phyloP scores from a whole-genome alignment of 2,888 invertebrate species.

The Machimus atricapillus region DNA sequence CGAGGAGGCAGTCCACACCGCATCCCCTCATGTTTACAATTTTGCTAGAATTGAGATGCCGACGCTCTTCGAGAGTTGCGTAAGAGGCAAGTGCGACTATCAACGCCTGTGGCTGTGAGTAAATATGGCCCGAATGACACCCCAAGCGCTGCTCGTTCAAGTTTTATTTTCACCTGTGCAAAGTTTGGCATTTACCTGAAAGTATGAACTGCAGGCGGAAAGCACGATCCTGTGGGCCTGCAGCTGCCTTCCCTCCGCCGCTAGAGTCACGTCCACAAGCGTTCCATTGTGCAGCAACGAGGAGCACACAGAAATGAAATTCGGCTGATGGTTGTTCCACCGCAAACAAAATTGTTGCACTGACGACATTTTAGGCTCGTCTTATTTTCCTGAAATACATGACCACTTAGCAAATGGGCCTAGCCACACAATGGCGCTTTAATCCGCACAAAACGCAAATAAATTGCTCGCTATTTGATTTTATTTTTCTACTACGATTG shows the following conservation, averaged over 20 bases:
- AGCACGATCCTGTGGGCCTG: conserved; percentile 90
- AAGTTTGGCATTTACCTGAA: conserved; percentile 72
- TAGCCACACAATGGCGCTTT: neutral
- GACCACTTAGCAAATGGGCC: neutral
- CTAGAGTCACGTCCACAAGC: conserved; percentile 87
- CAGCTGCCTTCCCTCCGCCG: conserved; percentile 87
- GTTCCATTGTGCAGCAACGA: conserved; percentile 82
- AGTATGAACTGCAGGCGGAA: conserved; percentile 92
- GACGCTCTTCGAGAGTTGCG: neutral
- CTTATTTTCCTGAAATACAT: conserved; percentile 22
- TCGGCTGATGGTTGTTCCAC: conserved; percentile 95
- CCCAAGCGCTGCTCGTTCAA: neutral
- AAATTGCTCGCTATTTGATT: neutral
- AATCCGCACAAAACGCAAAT: neutral
- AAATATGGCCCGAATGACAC: neutral
- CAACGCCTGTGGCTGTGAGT: neutral
- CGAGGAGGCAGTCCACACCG: neutral
- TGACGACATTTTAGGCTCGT: conserved; percentile 68
- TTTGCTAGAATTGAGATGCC: neutral
- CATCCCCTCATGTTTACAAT: neutral
- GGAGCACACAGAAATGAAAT: conserved; percentile 89
- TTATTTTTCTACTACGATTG: neutral
- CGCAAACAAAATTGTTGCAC: conserved; percentile 81
- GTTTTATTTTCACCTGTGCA: neutral
- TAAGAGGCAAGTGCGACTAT: neutral